phyloP scores from a whole-genome alignment of 2,113 vertebrate genomes.

The Malurus alboscapulatus region DNA sequence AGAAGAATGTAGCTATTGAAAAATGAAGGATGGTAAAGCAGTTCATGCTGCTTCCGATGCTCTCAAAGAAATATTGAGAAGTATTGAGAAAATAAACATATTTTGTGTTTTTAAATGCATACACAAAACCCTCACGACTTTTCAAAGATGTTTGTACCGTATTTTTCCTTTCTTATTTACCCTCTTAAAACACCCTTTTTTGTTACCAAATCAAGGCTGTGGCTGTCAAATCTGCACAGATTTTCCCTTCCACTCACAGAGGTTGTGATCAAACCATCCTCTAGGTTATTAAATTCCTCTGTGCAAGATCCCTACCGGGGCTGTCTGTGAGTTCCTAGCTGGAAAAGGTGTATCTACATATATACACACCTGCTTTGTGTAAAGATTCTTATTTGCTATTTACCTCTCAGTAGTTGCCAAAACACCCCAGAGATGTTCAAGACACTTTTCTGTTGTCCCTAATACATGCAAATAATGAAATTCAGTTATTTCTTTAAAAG shows the following conservation, averaged over 20 bases:
- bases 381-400: background rate
- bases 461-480: rapidly evolving
- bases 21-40: background rate
- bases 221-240: background rate
- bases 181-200: background rate
- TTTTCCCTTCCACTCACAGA: background rate
- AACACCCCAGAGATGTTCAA: background rate
- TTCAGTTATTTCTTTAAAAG: background rate
- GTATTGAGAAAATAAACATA: background rate
- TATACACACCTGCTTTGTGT: background rate
- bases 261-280: background rate
- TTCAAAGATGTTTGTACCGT: background rate
- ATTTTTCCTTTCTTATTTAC: background rate
- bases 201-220: background rate
- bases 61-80: background rate
- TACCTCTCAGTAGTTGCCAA: background rate
- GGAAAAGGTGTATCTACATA: background rate
- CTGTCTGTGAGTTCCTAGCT: background rate
- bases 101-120: background rate
- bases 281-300: background rate
- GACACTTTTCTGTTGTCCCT: background rate
- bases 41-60: background rate
- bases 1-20: background rate
- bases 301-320: background rate
- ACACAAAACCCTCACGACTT: background rate